Conservation (phyloP, 2,797 vertebrate species). For the Serranus cabrilla region DNA sequence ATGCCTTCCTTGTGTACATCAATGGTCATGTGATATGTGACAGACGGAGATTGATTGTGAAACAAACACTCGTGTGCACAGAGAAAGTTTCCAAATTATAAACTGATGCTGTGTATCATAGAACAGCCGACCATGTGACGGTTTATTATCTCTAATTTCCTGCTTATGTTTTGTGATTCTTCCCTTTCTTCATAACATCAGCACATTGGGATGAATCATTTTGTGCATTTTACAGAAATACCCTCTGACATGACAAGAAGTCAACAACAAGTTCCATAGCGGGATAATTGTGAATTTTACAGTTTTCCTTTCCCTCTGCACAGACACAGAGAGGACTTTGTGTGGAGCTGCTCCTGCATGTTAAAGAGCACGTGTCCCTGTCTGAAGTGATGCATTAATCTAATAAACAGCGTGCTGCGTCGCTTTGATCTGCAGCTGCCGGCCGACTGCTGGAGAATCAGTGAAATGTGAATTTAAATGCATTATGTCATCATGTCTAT, state of each 20-base stretch:
- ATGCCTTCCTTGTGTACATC: no score
- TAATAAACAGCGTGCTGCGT: not conserved
- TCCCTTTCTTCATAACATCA: not conserved
- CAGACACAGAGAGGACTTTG: not conserved
- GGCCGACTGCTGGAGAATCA: not conserved
- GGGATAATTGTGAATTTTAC: not conserved
- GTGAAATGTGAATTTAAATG: conserved; percentile 20
- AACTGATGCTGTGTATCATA: no score
- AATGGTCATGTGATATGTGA: no score
- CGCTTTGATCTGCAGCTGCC: not conserved
- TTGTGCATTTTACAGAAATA: not conserved
- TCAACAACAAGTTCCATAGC: not conserved
- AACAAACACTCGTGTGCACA: no score
- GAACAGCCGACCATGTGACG: no score
- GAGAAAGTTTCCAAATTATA: no score
- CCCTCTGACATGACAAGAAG: not conserved
- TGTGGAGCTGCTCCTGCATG: not conserved
- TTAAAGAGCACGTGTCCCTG: not conserved
- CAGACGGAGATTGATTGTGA: no score
- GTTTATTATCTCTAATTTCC: not conserved
- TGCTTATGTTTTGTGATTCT: no score
- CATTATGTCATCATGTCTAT: not conserved
- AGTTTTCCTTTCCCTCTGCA: not conserved
- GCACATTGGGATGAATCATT: not conserved
- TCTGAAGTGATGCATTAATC: not conserved